Evolutionary conservation across 35 echinoderm and acorn worm species (phyloP).

Genomic region (Amphiura filiformis): DNA sequence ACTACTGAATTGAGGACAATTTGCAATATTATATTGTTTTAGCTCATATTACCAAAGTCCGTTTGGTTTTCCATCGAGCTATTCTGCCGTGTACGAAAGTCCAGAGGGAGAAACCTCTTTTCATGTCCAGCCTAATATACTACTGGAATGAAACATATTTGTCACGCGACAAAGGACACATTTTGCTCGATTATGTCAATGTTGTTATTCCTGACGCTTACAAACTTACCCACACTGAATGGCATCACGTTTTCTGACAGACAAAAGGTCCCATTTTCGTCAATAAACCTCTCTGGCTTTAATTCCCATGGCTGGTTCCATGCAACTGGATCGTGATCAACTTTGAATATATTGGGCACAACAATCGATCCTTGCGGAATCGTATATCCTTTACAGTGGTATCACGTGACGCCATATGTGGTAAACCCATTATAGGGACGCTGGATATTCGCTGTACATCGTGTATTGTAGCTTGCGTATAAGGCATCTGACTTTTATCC

Average conservation of each 20-base stretch:
- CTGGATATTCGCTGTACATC: constrained; percentile 26
- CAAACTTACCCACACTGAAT: constrained; percentile 57
- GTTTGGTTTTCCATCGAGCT: too few species aligned
- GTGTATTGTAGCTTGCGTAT: constrained; percentile 26
- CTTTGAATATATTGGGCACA: constrained; percentile 12
- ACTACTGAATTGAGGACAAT: too few species aligned
- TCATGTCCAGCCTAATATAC: too few species aligned
- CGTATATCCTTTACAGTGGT: constrained; percentile 9
- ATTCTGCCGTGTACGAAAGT: too few species aligned
- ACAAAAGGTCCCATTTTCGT: constrained; percentile 23
- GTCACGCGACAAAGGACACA: too few species aligned
- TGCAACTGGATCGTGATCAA: constrained; percentile 13
- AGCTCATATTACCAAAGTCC: too few species aligned
- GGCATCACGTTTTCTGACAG: constrained; percentile 36
- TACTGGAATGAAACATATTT: too few species aligned
- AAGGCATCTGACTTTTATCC: constrained; percentile 30
- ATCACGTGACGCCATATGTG: constrained; percentile 10
- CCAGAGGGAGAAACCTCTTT: too few species aligned
- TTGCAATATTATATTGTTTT: too few species aligned
- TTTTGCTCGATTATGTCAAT: too few species aligned
- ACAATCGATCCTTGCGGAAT: constrained; percentile 40
- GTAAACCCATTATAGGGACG: not conserved
- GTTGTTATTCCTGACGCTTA: not conserved
- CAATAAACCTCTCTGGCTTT: constrained; percentile 40
- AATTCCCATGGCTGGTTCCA: constrained; percentile 32